phyloP scores from a whole-genome alignment of 2,888 invertebrate species.

The Eucera pruinosa region DNA sequence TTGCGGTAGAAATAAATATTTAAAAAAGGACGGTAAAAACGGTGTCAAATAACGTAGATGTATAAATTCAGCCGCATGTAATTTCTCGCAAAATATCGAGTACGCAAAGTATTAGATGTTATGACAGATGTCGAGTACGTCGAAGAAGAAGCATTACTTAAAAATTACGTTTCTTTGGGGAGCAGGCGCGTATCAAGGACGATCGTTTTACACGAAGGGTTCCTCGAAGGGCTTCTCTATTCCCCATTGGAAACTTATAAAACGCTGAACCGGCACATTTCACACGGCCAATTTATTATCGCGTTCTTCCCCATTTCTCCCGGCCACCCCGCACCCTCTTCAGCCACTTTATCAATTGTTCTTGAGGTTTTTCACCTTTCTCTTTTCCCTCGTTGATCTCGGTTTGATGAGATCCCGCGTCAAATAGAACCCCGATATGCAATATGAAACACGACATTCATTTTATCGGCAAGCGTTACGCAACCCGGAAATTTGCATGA shows the following conservation, averaged over 20 bases:
- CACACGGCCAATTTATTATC: constrained; percentile 66
- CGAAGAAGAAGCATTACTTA: constrained; percentile 14
- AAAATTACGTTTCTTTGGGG: constrained; percentile 14
- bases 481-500: constrained; percentile 27
- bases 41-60: too few relatives aligned
- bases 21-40: too few relatives aligned
- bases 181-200: not conserved
- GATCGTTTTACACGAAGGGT: constrained; percentile 1
- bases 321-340: not conserved
- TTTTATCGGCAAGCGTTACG: constrained; percentile 2
- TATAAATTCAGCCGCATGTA: too few relatives aligned
- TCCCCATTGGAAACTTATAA: constrained; percentile 56
- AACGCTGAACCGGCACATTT: constrained; percentile 65
- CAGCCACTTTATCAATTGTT: constrained; percentile 45
- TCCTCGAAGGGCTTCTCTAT: not conserved
- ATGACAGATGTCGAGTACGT: constrained; percentile 3
- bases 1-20: too few relatives aligned
- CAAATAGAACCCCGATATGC: constrained; percentile 21
- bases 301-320: constrained; percentile 37
- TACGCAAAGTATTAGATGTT: not conserved
- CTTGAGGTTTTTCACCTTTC: constrained; percentile 28
- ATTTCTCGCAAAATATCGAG: too few relatives aligned
- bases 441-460: constrained; percentile 17
- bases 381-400: not conserved
- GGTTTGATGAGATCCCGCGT: not conserved